Base-by-base conservation (phyloP, 2,888 invertebrate species). In the Spodoptera littoralis region DNA sequence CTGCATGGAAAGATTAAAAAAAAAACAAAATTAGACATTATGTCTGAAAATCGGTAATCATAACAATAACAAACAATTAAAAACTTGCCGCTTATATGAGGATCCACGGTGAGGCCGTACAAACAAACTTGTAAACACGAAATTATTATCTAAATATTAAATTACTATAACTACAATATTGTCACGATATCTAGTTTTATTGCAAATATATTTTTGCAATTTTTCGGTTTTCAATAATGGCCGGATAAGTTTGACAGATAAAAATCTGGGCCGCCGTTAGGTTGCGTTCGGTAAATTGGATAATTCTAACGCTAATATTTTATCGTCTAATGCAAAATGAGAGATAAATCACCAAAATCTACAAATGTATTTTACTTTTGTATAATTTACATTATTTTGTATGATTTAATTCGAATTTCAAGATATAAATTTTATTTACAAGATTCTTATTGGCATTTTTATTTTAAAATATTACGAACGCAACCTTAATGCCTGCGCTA, bases 61-160 rank as follows among this genome's bases (percentile, higher is more conserved):
- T 49, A 74, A 72, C 71, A 79, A 76, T 49, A 76, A 76, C 76
- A 84, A 79, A 77, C 76, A 80, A 70, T 78, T 72, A 60, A 50
- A 77, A 50, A 77, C 82, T 62, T 82, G 92, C 93, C 90, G 80
- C 82, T 90, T 69, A 88, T 84, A 74, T 92, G 88, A 69, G 92
- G 89, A 84, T 92, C 92, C 92, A 93, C 91, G 90, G 83, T 81
- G 89, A 78, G 69, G 43, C 63, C 22, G 18, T 45, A 13, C 0
- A 41, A 11, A 49, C 45, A 30, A 43, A 44, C 36, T 46, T 22
- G 24, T 30, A 46, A 61, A 36, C 11, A 61, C 36, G 9, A 48
- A 53, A 30, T 43, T 27, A 60, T 54, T 60, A 44, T 44, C 9
- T 60, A 24, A 22, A 44, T 44, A 11, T 47, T n/a, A 11, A 44